phyloP scores from a whole-genome alignment of 2,797 vertebrate genomes.

The Poecilia picta region DNA sequence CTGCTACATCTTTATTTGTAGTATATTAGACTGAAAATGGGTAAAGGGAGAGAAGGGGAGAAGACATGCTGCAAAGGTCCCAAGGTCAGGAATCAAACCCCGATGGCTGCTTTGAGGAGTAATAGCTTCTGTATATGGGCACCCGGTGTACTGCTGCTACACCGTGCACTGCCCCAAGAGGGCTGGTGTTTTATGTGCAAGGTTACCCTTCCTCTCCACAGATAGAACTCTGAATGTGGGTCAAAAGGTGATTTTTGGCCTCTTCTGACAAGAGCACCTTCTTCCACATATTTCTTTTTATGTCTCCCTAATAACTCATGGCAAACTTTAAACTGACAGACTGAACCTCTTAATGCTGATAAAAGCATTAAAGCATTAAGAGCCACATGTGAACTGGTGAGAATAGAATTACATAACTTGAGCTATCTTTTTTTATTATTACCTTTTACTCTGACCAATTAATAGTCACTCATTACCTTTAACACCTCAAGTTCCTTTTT shows the following conservation, averaged over 20 bases:
- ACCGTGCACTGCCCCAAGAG: background rate
- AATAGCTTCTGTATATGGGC: background rate
- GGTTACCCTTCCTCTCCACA: background rate
- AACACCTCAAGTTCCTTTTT: slow-evolving; percentile 11
- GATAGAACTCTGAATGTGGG: background rate
- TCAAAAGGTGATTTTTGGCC: background rate
- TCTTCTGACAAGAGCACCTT: background rate
- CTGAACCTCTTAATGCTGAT: background rate
- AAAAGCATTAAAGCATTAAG: too few species aligned
- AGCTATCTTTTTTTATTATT: background rate
- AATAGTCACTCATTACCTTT: background rate
- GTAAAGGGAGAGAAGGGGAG: too few species aligned
- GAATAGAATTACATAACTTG: background rate
- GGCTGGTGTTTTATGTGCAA: background rate
- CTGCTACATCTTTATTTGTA: background rate
- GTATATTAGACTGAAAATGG: background rate
- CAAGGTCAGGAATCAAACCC: background rate
- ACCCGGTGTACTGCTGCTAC: background rate
- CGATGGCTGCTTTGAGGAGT: background rate
- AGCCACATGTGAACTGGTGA: background rate
- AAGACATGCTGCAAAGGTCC: too few species aligned
- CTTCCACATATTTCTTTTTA: background rate
- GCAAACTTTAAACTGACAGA: background rate
- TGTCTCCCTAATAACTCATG: background rate
- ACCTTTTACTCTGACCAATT: background rate